Evolutionary conservation across 2,888 invertebrate genomes (phyloP), one percentile per base, ranked within the genome.

Genomic region (Agrotis ipsilon): DNA sequence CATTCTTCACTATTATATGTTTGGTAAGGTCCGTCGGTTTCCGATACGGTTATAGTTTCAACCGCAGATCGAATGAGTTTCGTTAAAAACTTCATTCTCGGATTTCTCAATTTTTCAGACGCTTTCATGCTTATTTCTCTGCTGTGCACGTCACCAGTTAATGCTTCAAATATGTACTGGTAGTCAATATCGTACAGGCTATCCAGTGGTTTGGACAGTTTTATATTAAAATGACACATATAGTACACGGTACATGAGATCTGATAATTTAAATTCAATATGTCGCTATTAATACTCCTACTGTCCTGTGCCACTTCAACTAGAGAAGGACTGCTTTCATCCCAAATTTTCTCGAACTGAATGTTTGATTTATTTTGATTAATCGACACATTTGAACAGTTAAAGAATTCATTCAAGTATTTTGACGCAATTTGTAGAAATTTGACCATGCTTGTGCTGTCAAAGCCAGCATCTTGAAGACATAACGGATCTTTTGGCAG

Each of bases 401-500:
- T 85, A 64, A 95, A 85, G 84, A 96, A 97, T 27, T 88, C 87
- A 58, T 94, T 92, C 59, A 97, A 92, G 87, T 97, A 97, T 55
- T 91, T 90, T 0, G 95, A 94, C 5, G 93, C 92, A 13, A 93
- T 91, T 84, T 94, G 90, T 7, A 97, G 90, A 84, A 97, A 97
- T 54, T 89, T 88, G 7, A 94, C 86, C 82, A 98, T 94, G 84
- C 97, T 96, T 2, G 96, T 94, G 80, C 98, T 97, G 6, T 97
- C 96, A 77, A 98, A 96, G 16, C 98, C 98, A 32, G 98, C 96
- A 80, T 98, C 98, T 94, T 98, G 98, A 70, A 97, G 94, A 83
- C 98, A 98, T 63, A 98, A 94, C 78, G 98, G 97, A 86, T 99
- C 98, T 92, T 98, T 98, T 0, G 99, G 98, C 63, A 98, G 93